Evolutionary conservation across 2,888 invertebrate genomes (phyloP), one percentile per base, ranked within the genome.

Genomic region (Rambutsinella grinnellia): DNA sequence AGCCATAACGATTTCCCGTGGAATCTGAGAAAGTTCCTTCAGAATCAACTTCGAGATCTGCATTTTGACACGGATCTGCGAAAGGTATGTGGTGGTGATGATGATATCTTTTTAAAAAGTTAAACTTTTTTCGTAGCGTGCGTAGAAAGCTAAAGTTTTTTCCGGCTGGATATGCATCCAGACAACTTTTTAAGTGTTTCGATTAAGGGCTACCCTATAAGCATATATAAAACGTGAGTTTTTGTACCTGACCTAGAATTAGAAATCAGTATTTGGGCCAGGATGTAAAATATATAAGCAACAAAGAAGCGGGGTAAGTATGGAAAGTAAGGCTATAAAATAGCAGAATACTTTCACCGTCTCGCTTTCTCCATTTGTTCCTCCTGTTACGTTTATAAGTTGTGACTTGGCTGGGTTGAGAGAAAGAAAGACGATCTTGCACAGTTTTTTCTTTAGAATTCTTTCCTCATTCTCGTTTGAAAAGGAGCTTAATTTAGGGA

Each of bases 1-100:
- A 84, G 84, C 53, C 84, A 84, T 75, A 85, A 85, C 78, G 85
- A 85, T 78, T 79, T 83, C 62, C 82, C 84, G 0, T 84, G 83
- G 80, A 82, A 84, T 69, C 70, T 85, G 24, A 62, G 85, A 63
- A 82, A 82, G 68, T 81, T 83, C 66, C 78, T 84, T 28, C 76
- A 81, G 49, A 85, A 85, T 79, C 82, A 83, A 61, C 79, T 85
- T 51, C 78, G 78, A 24, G 80, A 84, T 68, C 80, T 85, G 56
- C 82, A 84, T 76, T 81, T 85, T 69, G 81, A 83, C 71, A 79
- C 80, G 53, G 82, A 84, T 69, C 68, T 84, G 56, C 71, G 83
- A 78, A 81, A 82, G 82, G 84, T 84, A 78, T 44, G 69, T 46
- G 15, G 46, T 49, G 15, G n/a, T 49, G 15, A 61, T 49, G 15